Conservation (phyloP, 2,888 invertebrate genomes). For the Drosophila aldrichi region DNA sequence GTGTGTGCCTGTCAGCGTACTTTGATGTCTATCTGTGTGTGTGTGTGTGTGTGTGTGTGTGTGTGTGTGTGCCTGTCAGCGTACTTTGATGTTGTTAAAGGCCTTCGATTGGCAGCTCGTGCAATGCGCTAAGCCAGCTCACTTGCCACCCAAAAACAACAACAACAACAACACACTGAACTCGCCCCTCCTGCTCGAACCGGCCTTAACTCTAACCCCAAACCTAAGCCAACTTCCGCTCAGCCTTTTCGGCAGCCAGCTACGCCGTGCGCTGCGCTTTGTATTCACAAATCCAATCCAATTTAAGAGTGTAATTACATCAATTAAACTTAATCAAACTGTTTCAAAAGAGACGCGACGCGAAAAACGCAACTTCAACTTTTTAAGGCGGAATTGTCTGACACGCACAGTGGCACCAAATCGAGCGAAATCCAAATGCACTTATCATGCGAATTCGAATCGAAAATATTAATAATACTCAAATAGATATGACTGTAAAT, state of each 20-base stretch:
- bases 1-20: slow-evolving; percentile 31
- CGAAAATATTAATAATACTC: too few relatives aligned
- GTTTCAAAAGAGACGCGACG: slow-evolving; percentile 68
- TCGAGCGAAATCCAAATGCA: too few relatives aligned
- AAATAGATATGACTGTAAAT: too few relatives aligned
- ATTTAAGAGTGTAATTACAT: slow-evolving; percentile 80
- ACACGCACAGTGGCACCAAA: slow-evolving; percentile 38
- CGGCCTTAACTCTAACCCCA: neutral
- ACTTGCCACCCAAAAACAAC: neutral
- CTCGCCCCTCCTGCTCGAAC: too few relatives aligned
- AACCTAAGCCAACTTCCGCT: slow-evolving; percentile 7
- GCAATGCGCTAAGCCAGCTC: slow-evolving; percentile 30
- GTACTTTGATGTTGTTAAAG: slow-evolving; percentile 73
- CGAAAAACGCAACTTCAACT: slow-evolving; percentile 61
- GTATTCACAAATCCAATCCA: slow-evolving; percentile 79
- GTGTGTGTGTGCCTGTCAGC: slow-evolving; percentile 14
- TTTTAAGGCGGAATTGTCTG: slow-evolving; percentile 42
- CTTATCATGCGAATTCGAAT: too few relatives aligned
- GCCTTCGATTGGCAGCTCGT: slow-evolving; percentile 59
- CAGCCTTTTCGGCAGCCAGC: neutral
- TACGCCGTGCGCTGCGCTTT: slow-evolving; percentile 42
- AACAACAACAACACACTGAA: neutral
- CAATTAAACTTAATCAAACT: slow-evolving; percentile 82
- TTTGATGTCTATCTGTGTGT: too few relatives aligned
- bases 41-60: neutral